Percentiles rank a stretch among this genome's conserved stretches.
Conservation (phyloP, 2,888 invertebrate genomes). For the Cacoxenus indagator region DNA sequence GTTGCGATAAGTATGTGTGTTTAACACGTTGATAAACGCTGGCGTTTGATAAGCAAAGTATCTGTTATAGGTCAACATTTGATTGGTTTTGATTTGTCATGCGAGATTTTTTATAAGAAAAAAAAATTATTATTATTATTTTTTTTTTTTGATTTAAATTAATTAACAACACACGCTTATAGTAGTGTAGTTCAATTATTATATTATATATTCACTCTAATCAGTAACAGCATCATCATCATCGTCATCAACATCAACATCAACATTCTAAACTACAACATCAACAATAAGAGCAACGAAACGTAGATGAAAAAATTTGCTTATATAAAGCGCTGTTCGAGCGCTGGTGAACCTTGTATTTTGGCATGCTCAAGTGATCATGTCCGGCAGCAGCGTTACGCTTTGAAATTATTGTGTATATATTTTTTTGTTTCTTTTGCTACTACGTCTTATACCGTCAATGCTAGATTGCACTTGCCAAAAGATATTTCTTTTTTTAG, state of each 20-base stretch:
- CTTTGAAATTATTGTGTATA: neutral
- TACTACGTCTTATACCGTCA: neutral
- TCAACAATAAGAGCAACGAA: neutral
- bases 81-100: neutral
- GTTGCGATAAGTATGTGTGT: neutral
- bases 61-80: neutral
- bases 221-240: neutral
- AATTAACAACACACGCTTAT: too few species aligned
- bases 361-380: slow-evolving; percentile 38
- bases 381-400: slow-evolving; percentile 33
- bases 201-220: neutral
- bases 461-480: neutral
- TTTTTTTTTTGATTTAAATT: too few species aligned
- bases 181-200: too few species aligned
- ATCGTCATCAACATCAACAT: neutral
- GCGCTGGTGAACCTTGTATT: slow-evolving; percentile 23
- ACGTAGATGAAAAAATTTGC: neutral
- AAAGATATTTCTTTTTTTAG: neutral
- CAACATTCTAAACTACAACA: neutral
- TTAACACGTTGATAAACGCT: neutral
- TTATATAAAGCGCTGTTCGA: slow-evolving; percentile 31
- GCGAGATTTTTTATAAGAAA: too few species aligned
- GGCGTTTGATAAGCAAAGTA: neutral
- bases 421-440: neutral
- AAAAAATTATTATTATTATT: too few species aligned